Evolutionary conservation across 2,113 vertebrate genomes (phyloP).

Genomic region (Raphicerus campestris): DNA sequence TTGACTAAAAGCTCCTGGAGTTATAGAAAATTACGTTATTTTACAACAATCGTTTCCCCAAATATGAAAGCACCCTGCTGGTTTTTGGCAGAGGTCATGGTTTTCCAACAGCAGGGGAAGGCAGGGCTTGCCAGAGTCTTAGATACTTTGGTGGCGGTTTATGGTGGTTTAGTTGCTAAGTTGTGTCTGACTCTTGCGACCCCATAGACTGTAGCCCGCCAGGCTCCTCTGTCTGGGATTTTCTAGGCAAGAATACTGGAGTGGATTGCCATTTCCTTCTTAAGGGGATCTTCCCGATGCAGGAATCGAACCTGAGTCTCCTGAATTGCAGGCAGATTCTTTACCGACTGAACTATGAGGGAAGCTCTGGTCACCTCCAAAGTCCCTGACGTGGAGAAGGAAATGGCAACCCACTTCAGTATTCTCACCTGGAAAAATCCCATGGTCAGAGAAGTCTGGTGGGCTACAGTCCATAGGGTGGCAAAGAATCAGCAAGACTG

Average conservation of each 20-base stretch:
- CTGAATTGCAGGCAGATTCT: neutral
- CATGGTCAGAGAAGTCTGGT: neutral
- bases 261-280: neutral
- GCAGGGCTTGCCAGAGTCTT: neutral
- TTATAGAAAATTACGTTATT: neutral
- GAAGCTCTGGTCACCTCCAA: neutral
- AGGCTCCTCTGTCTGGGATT: neutral
- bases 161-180: neutral
- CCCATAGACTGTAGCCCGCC: neutral
- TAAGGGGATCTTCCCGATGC: neutral
- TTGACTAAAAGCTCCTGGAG: neutral
- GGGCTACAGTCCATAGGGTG: neutral
- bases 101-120: neutral
- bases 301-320: neutral
- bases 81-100: neutral
- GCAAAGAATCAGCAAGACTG: neutral
- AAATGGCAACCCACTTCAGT: neutral
- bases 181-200: neutral
- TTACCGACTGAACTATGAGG: neutral
- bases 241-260: neutral
- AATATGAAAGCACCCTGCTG: neutral
- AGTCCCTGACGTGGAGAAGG: neutral
- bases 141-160: neutral
- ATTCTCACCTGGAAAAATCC: neutral
- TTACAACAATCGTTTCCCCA: neutral